Evolutionary conservation across 2,888 invertebrate species (phyloP).

Genomic region (Chloroclystis v-ata): DNA sequence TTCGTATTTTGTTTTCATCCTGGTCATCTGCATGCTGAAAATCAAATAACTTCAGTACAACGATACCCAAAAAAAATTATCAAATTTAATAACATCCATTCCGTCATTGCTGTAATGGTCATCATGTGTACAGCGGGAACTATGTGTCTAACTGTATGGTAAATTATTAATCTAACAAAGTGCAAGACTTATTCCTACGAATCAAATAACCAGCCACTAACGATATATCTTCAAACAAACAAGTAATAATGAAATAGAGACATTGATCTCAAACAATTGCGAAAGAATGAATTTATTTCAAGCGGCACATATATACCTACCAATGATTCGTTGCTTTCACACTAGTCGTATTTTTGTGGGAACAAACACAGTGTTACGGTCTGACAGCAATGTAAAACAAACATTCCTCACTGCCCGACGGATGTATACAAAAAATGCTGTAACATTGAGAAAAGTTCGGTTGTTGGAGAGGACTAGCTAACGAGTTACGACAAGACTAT

Average conservation of each 20-base stretch:
- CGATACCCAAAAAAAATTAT: background rate
- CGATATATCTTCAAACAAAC: no score
- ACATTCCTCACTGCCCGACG: background rate
- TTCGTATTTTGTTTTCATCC: conserved; percentile 29
- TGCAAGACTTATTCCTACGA: no score
- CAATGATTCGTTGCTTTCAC: background rate
- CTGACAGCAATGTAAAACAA: background rate
- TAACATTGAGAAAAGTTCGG: background rate
- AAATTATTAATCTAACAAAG: no score
- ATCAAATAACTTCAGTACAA: background rate
- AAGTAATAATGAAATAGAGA: background rate
- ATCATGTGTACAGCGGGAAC: no score
- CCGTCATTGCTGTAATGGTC: no score
- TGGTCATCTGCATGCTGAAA: conserved; percentile 15
- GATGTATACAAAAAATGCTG: background rate
- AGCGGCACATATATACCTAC: background rate
- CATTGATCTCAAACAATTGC: conserved; percentile 3
- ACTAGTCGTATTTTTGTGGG: background rate
- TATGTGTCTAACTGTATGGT: no score
- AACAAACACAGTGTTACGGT: background rate
- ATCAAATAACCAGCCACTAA: background rate
- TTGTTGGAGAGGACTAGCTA: background rate
- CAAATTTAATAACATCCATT: no score
- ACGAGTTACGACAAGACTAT: no score
- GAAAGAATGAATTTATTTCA: conserved; percentile 1